Base-by-base conservation (phyloP, 2,888 invertebrate genomes). In the Lochmaea capreae region DNA sequence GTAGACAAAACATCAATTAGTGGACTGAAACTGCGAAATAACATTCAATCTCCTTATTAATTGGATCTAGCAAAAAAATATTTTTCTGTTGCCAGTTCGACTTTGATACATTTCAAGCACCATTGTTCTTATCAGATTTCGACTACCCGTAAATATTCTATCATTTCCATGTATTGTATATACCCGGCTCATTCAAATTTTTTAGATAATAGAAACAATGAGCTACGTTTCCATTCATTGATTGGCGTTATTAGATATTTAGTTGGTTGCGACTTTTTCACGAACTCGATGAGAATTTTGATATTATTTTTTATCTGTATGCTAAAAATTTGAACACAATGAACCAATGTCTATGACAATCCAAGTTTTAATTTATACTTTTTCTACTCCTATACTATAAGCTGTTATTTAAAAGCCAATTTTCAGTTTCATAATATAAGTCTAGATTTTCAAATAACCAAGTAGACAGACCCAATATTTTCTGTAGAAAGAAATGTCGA, bases 141-240 rank as follows among this genome's bases (percentile, higher is more conserved):
- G 49, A 68, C 65, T 68, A 54, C 59, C 68, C 65, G 68, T 65
- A 59, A 65, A 73, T 69, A 68, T 73, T 69, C 46, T 52, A 59
- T 61, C 65, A 54, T 73, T 65, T 65, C 66, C 58, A 68, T 65
- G 61, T 57, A 73, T 73, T 73, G 73, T 73, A n/a, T 61, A 42
- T 39, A 18, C 9, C 16, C 54, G 11, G n/a, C 66, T 66, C 66
- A 57, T 66, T 66, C 65, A 52, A 43, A 52, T 43, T 65, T 73
- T 73, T 58, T 52, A 63, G 42, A 39, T 16, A 54, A 54, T 65
- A 26, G 46, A 54, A 66, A 73, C 73, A 73, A 73, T 54, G n/a
- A n/a, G 73, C 65, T 49, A 52, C 59, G 66, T 73, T 69, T 68
- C 63, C 42, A 59, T 16, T 65, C 68, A 69, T 73, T 73, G 73